phyloP scores from a whole-genome alignment of 1,140 invertebrate species.

The Gonatopus flavifemur region DNA sequence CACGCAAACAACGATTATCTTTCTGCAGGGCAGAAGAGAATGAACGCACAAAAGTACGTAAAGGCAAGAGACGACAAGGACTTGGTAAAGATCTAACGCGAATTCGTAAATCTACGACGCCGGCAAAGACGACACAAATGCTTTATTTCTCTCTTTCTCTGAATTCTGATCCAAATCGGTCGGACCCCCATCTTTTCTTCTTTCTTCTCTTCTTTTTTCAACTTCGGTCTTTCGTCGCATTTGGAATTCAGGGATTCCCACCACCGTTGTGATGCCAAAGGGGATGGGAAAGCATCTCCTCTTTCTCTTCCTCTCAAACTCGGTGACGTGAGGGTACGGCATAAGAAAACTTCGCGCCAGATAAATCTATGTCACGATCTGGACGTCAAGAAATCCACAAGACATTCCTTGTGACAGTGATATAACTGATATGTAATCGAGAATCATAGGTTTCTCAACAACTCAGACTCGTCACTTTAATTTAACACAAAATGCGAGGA shows the following conservation, averaged over 20 bases:
- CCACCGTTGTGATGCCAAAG: slow-evolving; percentile 15
- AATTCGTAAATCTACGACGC: slow-evolving; percentile 27
- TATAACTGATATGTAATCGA: too few species aligned
- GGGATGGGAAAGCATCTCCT: too few species aligned
- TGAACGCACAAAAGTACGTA: background rate
- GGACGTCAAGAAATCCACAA: slow-evolving; percentile 19
- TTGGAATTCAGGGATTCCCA: slow-evolving; percentile 22
- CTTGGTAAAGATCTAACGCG: slow-evolving; percentile 12
- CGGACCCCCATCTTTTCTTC: background rate
- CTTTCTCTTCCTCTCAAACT: too few species aligned
- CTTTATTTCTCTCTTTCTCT: too few species aligned
- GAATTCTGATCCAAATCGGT: slow-evolving; percentile 29
- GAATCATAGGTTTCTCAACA: too few species aligned
- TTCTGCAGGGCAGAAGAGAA: background rate
- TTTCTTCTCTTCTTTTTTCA: slow-evolving; percentile 3
- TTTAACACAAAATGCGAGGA: too few species aligned
- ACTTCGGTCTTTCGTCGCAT: slow-evolving; percentile 13
- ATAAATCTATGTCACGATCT: slow-evolving; percentile 34
- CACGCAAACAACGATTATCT: slow-evolving; percentile 18
- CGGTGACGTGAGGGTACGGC: slow-evolving; percentile 20
- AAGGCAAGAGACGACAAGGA: background rate
- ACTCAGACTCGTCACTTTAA: too few species aligned
- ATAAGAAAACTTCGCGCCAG: slow-evolving; percentile 23
- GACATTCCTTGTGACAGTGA: too few species aligned
- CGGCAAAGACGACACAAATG: slow-evolving; percentile 21